Percentiles rank a stretch among this genome's conserved stretches.
Evolutionary conservation across 1,140 invertebrate species (phyloP).

Genomic region (Orius laevigatus): DNA sequence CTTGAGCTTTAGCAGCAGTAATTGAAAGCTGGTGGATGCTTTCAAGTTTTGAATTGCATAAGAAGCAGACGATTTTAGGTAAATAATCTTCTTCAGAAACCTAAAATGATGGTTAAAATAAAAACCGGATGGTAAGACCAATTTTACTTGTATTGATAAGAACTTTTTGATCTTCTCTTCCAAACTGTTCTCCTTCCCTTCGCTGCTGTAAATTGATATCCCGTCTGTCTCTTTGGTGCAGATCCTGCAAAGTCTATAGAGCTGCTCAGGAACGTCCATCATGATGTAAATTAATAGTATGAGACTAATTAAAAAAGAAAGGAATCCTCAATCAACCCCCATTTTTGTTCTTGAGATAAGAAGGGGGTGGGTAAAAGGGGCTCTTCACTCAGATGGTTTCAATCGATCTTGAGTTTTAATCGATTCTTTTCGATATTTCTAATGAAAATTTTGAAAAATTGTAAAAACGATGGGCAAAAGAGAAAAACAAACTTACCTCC

Average conservation of each 20-base stretch:
- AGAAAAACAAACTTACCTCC: no score
- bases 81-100: slow-evolving; percentile 34
- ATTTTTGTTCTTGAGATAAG: no score
- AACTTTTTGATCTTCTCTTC: slow-evolving; percentile 15
- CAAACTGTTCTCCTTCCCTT: slow-evolving; percentile 20
- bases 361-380: no score
- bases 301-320: no score
- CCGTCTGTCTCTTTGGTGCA: slow-evolving; percentile 18
- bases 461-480: no score
- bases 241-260: slow-evolving; percentile 17
- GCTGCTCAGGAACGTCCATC: no score
- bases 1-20: slow-evolving; percentile 36
- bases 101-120: slow-evolving; percentile 23
- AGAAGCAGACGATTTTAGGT: slow-evolving; percentile 36
- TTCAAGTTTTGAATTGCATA: slow-evolving; percentile 35
- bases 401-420: no score
- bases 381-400: no score
- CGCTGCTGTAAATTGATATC: slow-evolving; percentile 20
- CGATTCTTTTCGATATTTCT: no score
- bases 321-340: no score
- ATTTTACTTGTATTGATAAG: slow-evolving; percentile 4
- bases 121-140: background rate
- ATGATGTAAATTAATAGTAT: no score
- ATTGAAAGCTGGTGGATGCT: slow-evolving; percentile 37
- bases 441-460: no score